Evolutionary conservation across 2,888 invertebrate species (phyloP), one percentile per base, ranked within the genome.

Genomic region (Agrotis exclamationis): DNA sequence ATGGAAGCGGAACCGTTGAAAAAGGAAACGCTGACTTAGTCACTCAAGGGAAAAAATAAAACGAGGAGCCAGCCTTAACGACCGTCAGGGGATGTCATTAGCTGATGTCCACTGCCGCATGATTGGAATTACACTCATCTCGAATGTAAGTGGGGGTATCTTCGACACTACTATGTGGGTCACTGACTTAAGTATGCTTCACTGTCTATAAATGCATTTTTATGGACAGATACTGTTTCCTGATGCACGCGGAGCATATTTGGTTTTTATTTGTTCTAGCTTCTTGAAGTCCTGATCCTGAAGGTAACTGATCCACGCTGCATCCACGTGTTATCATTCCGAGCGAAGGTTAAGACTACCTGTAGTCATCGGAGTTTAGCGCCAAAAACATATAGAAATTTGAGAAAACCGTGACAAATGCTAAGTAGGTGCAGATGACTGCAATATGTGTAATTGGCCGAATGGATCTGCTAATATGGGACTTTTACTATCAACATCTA

Each of bases 11-110:
- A 84, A 81, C 84, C 80, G 87, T 83, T 86, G 88, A 86, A 90
- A 89, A 76, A 71, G 77, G 84, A 83, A 83, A 83, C 82, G 93
- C 93, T 93, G 93, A 93, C 90, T 92, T 90, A 93, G 89, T 91
- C 90, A 90, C 93, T 91, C 90, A 86, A 87, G 92, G 93, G 92
- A 93, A 93, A 92, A 93, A 93, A 93, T 92, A 92, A 94, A 94
- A 92, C 90, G 93, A 91, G 88, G 84, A 91, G 84, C 85, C 88
- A 80, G 82, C 88, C 91, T 85, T 94, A 93, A 94, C 93, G 94
- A 94, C 90, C 92, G 90, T 86, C 93, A 88, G 83, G 93, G 93
- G 94, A 93, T 89, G 91, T 92, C 94, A 92, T 94, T 94, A 94
- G 92, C 90, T 89, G 90, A 91, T 93, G 93, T 92, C 92, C 91